phyloP scores from a whole-genome alignment of 2,797 vertebrate species.

The Gallinago stenura region DNA sequence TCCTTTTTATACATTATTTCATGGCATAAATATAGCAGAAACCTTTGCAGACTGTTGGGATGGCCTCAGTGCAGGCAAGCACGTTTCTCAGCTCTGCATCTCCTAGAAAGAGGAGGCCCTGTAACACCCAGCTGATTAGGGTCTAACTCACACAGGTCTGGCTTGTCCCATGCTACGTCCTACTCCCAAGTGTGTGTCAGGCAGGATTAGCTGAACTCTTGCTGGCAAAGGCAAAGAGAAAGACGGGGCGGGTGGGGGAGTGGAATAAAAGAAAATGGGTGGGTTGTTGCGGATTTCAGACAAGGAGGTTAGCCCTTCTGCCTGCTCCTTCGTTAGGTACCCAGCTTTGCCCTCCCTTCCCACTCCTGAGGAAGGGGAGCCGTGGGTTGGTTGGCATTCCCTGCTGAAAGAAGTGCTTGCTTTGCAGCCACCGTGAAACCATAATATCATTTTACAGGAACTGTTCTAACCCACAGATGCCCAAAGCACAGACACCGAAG shows the following conservation, averaged over 20 bases:
- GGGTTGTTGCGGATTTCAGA: neutral
- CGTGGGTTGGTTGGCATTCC: neutral
- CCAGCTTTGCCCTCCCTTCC: neutral
- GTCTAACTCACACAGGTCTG: neutral
- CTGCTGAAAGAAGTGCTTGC: neutral
- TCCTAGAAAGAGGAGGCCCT: neutral
- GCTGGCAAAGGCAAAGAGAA: neutral
- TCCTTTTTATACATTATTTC: conserved; percentile 11
- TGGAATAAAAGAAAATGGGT: neutral
- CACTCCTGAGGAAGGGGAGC: neutral
- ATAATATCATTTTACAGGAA: neutral
- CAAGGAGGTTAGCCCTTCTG: neutral
- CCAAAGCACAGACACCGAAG: neutral
- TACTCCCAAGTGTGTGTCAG: neutral
- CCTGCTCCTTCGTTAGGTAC: accelerated
- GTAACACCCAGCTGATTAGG: neutral
- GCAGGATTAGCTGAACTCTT: neutral
- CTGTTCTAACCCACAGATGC: neutral
- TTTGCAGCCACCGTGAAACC: neutral
- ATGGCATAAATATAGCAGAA: conserved; percentile 13
- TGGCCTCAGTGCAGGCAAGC: neutral
- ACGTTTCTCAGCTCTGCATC: neutral
- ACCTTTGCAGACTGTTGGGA: neutral
- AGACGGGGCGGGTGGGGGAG: too few relatives aligned
- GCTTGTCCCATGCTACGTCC: neutral